phyloP scores from a whole-genome alignment of 2,888 invertebrate genomes.

The Heliconius ethilla region DNA sequence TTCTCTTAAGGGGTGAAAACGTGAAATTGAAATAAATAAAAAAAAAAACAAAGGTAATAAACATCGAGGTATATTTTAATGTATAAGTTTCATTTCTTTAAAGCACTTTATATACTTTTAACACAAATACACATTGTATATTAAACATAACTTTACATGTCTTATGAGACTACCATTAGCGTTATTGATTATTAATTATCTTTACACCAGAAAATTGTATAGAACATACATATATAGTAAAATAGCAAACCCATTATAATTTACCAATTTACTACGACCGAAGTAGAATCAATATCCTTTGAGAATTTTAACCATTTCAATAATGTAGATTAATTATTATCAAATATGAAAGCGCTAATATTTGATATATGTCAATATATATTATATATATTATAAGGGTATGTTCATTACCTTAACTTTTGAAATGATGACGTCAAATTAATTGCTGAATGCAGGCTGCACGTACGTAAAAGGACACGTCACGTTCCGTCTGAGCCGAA shows the following conservation, averaged over 20 bases:
- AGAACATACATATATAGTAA: not conserved
- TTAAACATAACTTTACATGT: not conserved
- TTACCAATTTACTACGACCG: not conserved
- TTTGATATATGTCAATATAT: not conserved
- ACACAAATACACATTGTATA: not conserved
- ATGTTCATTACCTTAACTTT: no score
- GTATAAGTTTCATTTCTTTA: no score
- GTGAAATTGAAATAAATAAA: no score
- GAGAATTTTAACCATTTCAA: not conserved
- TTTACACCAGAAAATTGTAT: slow-evolving; percentile 6
- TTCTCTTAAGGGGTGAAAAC: no score
- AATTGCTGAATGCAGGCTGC: no score
- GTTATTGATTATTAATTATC: not conserved
- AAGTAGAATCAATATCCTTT: not conserved
- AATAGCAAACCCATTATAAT: not conserved
- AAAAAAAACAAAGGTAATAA: no score
- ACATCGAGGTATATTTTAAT: no score
- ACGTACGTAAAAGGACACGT: no score
- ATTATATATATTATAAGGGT: no score
- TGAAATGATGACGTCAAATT: no score
- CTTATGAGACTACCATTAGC: not conserved
- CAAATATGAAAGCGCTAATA: not conserved
- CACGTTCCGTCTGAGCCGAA: no score
- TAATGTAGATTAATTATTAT: not conserved
- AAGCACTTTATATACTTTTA: not conserved